Conservation (phyloP, 2,888 invertebrate species). For the Euzophera pinguis region DNA sequence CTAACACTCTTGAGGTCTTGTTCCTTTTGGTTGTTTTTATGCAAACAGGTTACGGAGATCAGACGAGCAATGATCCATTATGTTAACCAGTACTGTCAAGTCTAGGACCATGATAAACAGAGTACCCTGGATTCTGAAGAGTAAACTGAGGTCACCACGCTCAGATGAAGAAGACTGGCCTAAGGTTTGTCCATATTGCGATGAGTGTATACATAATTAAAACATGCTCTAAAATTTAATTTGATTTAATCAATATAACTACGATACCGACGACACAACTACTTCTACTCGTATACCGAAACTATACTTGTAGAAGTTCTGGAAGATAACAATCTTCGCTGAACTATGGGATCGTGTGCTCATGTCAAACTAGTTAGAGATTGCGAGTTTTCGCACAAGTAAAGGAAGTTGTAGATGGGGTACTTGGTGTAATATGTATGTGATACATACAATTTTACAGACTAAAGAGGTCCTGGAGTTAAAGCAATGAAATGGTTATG, state of each 20-base stretch:
- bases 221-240: not conserved
- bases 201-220: not conserved
- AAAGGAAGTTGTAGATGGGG: not conserved
- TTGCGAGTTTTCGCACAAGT: not conserved
- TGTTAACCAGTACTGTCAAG: no score
- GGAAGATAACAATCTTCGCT: conserved; percentile 12
- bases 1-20: no score
- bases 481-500: no score
- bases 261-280: not conserved
- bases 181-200: no score
- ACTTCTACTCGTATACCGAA: not conserved
- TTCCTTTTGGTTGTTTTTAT: no score
- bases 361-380: conserved; percentile 12
- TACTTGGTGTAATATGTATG: not conserved
- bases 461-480: no score
- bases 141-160: no score
- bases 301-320: not conserved
- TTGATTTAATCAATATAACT: not conserved
- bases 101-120: no score
- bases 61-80: no score
- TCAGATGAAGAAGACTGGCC: no score
- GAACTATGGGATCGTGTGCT: conserved; percentile 10
- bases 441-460: not conserved
- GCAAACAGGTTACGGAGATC: no score
- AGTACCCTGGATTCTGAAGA: no score